Conservation (phyloP, 2,113 vertebrate genomes). For the Crotalus viridis region DNA sequence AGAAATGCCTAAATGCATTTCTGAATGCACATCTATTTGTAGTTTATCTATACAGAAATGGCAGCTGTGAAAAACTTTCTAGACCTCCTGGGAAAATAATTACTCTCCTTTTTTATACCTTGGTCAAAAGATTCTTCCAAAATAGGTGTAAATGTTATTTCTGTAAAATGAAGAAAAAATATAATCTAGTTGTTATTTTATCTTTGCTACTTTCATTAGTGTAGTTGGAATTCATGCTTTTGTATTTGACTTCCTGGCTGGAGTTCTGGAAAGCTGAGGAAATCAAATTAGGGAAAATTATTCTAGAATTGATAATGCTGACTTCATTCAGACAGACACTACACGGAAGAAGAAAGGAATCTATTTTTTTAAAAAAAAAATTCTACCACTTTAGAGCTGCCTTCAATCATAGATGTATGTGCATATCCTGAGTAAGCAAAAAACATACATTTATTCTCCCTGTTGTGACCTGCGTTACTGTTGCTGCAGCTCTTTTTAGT, state of each 20-base stretch:
- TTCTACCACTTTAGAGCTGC: background rate
- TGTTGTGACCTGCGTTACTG: too few species aligned
- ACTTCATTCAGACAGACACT: background rate
- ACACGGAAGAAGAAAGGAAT: background rate
- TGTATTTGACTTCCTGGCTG: background rate
- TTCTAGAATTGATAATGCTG: background rate
- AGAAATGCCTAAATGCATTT: background rate
- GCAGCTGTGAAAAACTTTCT: background rate
- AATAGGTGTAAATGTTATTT: background rate
- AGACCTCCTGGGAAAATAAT: background rate
- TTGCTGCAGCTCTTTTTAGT: too few species aligned
- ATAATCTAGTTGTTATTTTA: background rate
- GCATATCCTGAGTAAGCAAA: too few species aligned
- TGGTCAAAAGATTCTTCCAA: background rate
- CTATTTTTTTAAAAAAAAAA: background rate
- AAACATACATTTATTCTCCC: too few species aligned
- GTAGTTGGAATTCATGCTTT: background rate
- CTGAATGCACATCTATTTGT: background rate
- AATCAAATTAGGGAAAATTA: background rate
- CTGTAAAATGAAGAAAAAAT: background rate
- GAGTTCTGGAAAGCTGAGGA: background rate
- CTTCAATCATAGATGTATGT: background rate
- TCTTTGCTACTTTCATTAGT: background rate
- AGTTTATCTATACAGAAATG: background rate
- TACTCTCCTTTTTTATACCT: background rate